A percentile compares a stretch with the other conserved stretches of the same genome.
phyloP scores from a whole-genome alignment of 1,140 invertebrate genomes.

The Carcinoscorpius rotundicauda region DNA sequence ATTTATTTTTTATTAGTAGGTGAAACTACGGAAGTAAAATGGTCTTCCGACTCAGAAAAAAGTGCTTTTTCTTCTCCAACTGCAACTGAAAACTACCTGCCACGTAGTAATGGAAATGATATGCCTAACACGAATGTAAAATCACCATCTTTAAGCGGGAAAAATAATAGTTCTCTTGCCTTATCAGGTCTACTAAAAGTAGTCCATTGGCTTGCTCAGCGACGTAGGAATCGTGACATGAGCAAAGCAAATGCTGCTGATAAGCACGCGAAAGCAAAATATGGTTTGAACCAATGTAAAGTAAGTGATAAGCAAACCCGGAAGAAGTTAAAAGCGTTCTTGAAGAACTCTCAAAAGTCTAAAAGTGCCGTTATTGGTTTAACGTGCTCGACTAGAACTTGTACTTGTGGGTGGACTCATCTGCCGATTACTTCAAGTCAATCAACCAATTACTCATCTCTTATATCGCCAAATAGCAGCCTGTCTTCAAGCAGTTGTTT shows the following conservation, averaged over 20 bases:
- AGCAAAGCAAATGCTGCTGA: slow-evolving; percentile 8
- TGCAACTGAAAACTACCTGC: background rate
- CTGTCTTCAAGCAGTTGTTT: slow-evolving; percentile 3
- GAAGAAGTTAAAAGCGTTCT: slow-evolving; percentile 16
- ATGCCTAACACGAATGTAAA: background rate
- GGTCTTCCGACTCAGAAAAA: no score
- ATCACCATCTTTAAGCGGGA: background rate
- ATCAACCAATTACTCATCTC: background rate
- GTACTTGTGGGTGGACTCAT: background rate
- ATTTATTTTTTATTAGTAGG: background rate
- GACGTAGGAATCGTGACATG: slow-evolving; percentile 4
- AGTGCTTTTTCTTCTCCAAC: no score
- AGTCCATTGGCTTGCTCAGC: slow-evolving; percentile 16
- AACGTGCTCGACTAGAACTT: background rate
- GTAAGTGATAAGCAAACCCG: slow-evolving; percentile 13
- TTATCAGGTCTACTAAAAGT: slow-evolving; percentile 19
- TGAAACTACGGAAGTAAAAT: background rate
- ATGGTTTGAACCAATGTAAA: slow-evolving; percentile 10
- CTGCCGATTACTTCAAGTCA: background rate
- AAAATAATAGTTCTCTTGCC: background rate
- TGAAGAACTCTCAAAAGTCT: background rate
- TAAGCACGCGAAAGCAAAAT: slow-evolving; percentile 17
- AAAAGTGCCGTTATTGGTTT: background rate
- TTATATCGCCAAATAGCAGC: background rate
- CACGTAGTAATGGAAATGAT: no score